These are phyloP conservation scores for Mesorhabditis belari DNA, from an alignment of 2,888 invertebrate genomes.

Conservation along the genomic window DNA sequence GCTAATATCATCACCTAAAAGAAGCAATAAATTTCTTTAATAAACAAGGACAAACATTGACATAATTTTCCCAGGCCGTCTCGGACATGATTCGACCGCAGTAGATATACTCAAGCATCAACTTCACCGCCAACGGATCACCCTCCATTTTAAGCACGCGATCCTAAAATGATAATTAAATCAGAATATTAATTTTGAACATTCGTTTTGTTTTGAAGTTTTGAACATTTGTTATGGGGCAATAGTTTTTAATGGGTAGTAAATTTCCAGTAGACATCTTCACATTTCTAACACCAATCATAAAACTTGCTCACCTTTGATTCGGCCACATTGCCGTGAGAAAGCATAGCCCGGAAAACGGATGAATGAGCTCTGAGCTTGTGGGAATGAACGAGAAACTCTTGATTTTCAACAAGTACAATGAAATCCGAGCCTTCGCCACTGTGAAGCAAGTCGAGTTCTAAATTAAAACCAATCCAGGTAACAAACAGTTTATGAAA, in stretches of 20 bases:
- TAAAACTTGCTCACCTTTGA: slow-evolving; percentile 6
- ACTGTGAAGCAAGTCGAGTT: slow-evolving; percentile 28
- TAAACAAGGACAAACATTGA: background rate
- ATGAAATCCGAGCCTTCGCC: slow-evolving; percentile 42
- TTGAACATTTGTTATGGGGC: too few species aligned
- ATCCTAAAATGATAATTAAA: too few species aligned
- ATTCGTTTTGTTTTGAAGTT: too few species aligned
- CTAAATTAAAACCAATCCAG: slow-evolving; percentile 9
- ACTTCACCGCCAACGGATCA: slow-evolving; percentile 32
- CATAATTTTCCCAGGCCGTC: slow-evolving; percentile 8
- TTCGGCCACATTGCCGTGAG: slow-evolving; percentile 33
- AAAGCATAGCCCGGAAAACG: slow-evolving; percentile 51
- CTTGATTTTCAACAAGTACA: slow-evolving; percentile 24
- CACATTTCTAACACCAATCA: too few species aligned
- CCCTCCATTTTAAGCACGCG: slow-evolving; percentile 31
- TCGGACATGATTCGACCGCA: slow-evolving; percentile 23
- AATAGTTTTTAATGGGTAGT: too few species aligned
- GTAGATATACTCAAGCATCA: slow-evolving; percentile 44
- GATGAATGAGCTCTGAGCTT: slow-evolving; percentile 48
- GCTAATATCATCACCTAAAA: slow-evolving; percentile 46
- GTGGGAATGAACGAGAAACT: slow-evolving; percentile 45
- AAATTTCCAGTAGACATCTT: too few species aligned
- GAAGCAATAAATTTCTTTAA: background rate
- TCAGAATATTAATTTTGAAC: too few species aligned
- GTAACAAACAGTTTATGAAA: background rate